Percentiles rank a stretch among this genome's conserved stretches.
These are phyloP conservation scores for Syngnathoides biaculeatus DNA, from an alignment of 2,113 vertebrate species.

Conservation along the genomic window DNA sequence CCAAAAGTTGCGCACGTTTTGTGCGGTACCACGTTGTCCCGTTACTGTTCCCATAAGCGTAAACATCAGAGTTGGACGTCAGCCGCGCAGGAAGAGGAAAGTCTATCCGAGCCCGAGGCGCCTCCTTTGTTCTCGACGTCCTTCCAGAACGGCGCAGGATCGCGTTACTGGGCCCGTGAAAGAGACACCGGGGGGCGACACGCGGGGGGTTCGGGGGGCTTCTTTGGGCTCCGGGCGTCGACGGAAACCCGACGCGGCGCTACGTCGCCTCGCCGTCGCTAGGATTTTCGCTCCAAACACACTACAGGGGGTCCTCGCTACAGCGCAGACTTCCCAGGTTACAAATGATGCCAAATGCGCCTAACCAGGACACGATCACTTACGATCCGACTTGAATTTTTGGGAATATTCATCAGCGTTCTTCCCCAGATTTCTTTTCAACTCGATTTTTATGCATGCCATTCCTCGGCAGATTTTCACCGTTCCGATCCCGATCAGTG, in stretches of 20 bases:
- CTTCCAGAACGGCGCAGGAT: constrained; percentile 59
- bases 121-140: constrained; percentile 59
- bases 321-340: not conserved
- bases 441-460: too few species aligned
- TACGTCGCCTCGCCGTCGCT: not conserved
- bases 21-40: not conserved
- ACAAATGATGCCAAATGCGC: not conserved
- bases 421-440: too few species aligned
- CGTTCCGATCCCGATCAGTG: too few species aligned
- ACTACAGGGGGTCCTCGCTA: constrained; percentile 24
- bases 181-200: constrained; percentile 61
- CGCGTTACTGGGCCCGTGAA: constrained; percentile 69
- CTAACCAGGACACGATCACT: too few species aligned
- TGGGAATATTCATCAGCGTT: too few species aligned
- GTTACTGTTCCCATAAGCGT: not conserved
- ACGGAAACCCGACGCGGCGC: constrained; percentile 54
- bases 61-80: constrained; percentile 44
- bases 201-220: constrained; percentile 58
- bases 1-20: too few species aligned
- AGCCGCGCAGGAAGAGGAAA: constrained; percentile 47
- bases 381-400: too few species aligned
- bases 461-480: too few species aligned
- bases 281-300: constrained; percentile 4
- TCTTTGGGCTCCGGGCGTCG: constrained; percentile 57
- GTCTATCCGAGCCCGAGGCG: constrained; percentile 55